Conservation (phyloP, 1,140 invertebrate genomes). For the Bactericera cockerelli region DNA sequence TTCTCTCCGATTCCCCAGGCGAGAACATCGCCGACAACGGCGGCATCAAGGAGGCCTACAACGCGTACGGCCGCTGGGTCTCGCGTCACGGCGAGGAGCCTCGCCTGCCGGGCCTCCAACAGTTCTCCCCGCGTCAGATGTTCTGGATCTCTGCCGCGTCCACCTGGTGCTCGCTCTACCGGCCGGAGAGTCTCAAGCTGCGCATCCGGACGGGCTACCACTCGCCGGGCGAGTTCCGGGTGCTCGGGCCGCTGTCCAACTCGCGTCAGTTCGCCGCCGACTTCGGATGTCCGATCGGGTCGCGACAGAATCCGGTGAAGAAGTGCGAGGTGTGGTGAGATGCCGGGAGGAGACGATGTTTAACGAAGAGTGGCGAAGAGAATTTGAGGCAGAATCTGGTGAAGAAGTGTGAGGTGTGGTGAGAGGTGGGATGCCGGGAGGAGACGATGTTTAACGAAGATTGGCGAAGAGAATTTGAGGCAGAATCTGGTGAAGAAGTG, state of each 20-base stretch:
- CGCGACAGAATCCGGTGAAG: conserved; percentile 72
- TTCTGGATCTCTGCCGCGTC: conserved; percentile 38
- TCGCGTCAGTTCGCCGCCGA: conserved; percentile 69
- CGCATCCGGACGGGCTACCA: conserved; percentile 78
- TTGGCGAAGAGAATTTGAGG: too few species aligned
- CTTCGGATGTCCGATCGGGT: conserved; percentile 60
- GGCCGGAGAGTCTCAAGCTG: conserved; percentile 57
- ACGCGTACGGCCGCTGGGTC: conserved; percentile 58
- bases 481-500: too few species aligned
- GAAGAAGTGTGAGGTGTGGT: too few species aligned
- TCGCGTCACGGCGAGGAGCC: conserved; percentile 33
- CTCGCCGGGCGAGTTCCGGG: conserved; percentile 57
- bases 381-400: too few species aligned
- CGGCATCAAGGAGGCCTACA: conserved; percentile 76
- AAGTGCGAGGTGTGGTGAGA: conserved; percentile 88
- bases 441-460: too few species aligned
- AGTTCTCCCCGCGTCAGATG: conserved; percentile 69
- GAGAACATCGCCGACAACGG: conserved; percentile 93
- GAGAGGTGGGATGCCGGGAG: too few species aligned
- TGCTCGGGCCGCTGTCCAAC: conserved; percentile 82
- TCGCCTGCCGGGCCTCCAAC: conserved; percentile 61
- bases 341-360: too few species aligned
- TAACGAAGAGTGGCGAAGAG: too few species aligned
- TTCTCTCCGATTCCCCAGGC: conserved; percentile 31
- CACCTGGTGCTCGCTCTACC: conserved; percentile 49